Evolutionary conservation across 2,888 invertebrate species (phyloP), one percentile per base, ranked within the genome.

Genomic region (Drosophila gaucha): DNA sequence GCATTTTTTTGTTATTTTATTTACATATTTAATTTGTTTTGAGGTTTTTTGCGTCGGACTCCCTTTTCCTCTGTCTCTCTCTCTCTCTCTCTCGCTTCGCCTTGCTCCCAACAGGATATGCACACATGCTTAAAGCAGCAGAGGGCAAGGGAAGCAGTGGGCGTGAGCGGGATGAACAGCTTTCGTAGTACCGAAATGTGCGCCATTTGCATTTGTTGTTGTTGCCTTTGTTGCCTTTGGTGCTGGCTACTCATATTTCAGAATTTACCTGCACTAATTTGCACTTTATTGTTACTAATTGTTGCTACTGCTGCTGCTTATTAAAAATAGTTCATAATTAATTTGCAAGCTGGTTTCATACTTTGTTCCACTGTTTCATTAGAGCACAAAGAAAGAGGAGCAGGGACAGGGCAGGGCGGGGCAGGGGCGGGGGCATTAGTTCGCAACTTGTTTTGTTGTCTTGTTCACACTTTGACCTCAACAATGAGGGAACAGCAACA

Each of bases 11-110:
- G 30, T n/a, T 74, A 67, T 70, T 80, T 80, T 82, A 82, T 82
- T 86, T 82, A 78, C 80, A 86, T 82, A 83, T 82, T 82, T 82
- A 86, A 82, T 82, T 82, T 82, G 86, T 82, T 82, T 86, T 83
- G 86, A 76, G 86, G 84, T 86, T 80, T 84, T 70, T 57, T 39
- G 16, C 38, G 10, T 20, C 10, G 6, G 6, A 8, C 24, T 3
- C 20, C 14, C 14, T 10, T 0, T 8, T 20, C 2, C 31, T 20
- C 30, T 9, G 16, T 12, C 47, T 3, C 36, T 24, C 38, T 24
- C 20, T 2, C 28, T 3, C 20, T 9, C 18, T 18, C 18, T 18
- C 36, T n/a, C 28, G 22, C 33, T 47, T n/a, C n/a, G n/a, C n/a
- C n/a, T n/a, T n/a, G n/a, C n/a, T n/a, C n/a, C n/a, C n/a, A n/a